A percentile compares a stretch with the other conserved stretches of the same genome.
Conservation (phyloP, 2,113 vertebrate species). For the Pardalotus punctatus region DNA sequence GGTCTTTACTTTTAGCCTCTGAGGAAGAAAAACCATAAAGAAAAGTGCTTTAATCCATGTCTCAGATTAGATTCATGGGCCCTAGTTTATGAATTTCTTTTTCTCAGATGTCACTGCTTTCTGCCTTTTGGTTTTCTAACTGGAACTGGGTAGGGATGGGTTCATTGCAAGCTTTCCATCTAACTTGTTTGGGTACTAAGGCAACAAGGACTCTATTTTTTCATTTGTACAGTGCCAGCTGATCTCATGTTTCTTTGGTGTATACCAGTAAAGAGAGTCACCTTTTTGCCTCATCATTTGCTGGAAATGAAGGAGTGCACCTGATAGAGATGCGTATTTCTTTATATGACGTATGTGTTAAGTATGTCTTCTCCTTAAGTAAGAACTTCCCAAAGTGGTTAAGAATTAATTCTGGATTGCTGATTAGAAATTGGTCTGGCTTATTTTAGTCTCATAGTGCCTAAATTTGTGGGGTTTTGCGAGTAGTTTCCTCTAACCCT, state of each 20-base stretch:
- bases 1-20: not conserved
- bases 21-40: not conserved
- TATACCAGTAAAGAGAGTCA: not conserved
- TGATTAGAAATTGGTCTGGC: not conserved
- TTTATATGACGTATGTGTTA: not conserved
- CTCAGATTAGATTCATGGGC: not conserved
- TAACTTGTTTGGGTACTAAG: not conserved
- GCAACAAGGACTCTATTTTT: not conserved
- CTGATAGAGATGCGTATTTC: not conserved
- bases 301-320: not conserved
- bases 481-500: not conserved
- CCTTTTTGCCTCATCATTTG: not conserved
- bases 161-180: not conserved
- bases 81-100: not conserved
- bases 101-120: not conserved
- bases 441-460: not conserved
- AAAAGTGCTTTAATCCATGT: not conserved
- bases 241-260: not conserved
- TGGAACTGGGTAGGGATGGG: not conserved
- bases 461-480: not conserved
- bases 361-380: not conserved
- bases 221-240: not conserved
- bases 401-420: not conserved
- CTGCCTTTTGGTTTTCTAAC: not conserved
- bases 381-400: not conserved